A percentile compares a stretch with the other conserved stretches of the same genome.
phyloP scores from a whole-genome alignment of 2,113 vertebrate genomes.

The Zootoca vivipara region DNA sequence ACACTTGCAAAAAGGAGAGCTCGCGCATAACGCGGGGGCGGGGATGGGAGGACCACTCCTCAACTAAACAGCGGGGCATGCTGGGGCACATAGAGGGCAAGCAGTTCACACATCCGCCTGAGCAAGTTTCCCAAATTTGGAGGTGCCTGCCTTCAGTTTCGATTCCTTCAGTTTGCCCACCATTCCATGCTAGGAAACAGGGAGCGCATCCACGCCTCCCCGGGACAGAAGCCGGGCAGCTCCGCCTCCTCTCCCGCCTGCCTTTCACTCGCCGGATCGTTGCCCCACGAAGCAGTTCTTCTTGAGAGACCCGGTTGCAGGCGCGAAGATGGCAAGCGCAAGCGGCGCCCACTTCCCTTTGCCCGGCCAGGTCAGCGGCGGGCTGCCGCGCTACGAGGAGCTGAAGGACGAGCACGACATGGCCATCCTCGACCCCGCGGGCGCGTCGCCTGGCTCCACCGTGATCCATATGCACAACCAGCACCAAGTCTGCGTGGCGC shows the following conservation, averaged over 20 bases:
- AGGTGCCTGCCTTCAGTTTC: not conserved
- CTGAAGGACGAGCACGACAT: not conserved
- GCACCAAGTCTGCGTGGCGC: constrained; percentile 35
- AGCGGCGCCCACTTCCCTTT: not conserved
- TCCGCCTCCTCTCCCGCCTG: too few species aligned
- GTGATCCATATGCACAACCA: constrained; percentile 69
- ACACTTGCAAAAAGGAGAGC: too few species aligned
- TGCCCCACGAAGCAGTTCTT: too few species aligned
- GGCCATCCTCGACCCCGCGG: accelerated
- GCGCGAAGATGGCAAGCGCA: constrained; percentile 31
- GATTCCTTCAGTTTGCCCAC: not conserved
- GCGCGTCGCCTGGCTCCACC: constrained; percentile 14
- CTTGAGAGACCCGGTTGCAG: not conserved
- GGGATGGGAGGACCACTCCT: too few species aligned
- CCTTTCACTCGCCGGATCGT: too few species aligned
- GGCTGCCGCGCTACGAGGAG: constrained; percentile 62
- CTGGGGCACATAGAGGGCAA: not conserved
- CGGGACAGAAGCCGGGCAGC: not conserved
- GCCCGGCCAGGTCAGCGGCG: constrained; percentile 72
- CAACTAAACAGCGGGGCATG: not conserved
- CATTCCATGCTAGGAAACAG: too few species aligned
- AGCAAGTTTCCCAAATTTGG: too few species aligned
- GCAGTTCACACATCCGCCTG: not conserved
- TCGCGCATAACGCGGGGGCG: too few species aligned
- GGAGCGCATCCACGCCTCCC: not conserved